These are phyloP conservation scores for Scyliorhinus canicula DNA, from an alignment of 2,797 vertebrate species.

Conservation along the genomic window DNA sequence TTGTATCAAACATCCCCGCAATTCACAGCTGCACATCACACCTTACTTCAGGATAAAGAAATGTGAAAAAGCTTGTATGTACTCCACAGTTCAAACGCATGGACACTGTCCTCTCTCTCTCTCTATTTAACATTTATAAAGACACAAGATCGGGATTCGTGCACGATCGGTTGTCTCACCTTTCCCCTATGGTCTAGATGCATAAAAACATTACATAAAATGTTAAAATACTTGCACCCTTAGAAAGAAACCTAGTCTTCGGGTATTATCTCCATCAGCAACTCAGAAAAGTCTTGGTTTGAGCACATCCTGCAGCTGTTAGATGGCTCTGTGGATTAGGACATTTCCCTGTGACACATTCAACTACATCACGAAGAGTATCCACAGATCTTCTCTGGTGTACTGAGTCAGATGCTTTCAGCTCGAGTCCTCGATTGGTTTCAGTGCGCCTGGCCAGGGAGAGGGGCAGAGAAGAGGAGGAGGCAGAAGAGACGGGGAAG, in stretches of 20 bases:
- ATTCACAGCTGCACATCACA: neutral
- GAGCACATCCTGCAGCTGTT: neutral
- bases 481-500: no score
- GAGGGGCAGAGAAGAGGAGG: neutral
- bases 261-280: neutral
- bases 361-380: no score
- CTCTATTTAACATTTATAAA: neutral
- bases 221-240: neutral
- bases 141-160: neutral
- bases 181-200: neutral
- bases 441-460: neutral
- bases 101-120: neutral
- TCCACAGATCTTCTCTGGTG: neutral
- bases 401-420: neutral
- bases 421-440: neutral
- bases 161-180: neutral
- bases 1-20: neutral
- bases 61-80: neutral
- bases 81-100: neutral
- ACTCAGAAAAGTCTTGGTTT: neutral
- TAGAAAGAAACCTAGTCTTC: neutral
- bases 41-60: neutral
- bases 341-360: no score
- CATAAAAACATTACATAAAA: neutral
- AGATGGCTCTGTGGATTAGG: neutral